Evolutionary conservation across 92 coral and sea anemone species (phyloP).

Genomic region (Actinernus sp.): DNA sequence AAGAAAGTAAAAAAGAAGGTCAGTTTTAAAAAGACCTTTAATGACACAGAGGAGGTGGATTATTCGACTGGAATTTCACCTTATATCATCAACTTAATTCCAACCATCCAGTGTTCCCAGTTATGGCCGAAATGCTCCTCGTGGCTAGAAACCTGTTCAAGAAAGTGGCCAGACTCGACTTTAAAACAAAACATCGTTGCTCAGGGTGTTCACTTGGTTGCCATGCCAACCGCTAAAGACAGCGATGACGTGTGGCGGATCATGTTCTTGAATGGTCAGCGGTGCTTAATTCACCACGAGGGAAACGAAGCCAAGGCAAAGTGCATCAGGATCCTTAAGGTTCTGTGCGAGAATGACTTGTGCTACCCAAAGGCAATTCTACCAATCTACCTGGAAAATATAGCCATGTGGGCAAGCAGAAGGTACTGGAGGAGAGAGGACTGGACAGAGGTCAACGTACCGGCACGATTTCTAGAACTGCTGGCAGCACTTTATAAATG

Average conservation of each 20-base stretch:
- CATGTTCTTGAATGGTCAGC: constrained; percentile 65
- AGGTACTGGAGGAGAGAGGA: constrained; percentile 53
- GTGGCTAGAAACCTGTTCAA: constrained; percentile 61
- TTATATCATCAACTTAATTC: constrained; percentile 66
- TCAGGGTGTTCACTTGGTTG: constrained; percentile 78
- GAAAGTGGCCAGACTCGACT: constrained; percentile 61
- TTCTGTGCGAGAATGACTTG: constrained; percentile 65
- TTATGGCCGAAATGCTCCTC: constrained; percentile 79
- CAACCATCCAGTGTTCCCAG: constrained; percentile 58
- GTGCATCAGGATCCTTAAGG: constrained; percentile 77
- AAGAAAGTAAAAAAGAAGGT: constrained; percentile 28
- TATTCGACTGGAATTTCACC: constrained; percentile 11
- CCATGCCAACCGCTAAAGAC: constrained; percentile 54
- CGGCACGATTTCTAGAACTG: constrained; percentile 72
- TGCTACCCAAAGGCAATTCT: constrained; percentile 73
- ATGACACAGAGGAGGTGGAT: background rate
- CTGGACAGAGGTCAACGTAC: constrained; percentile 62
- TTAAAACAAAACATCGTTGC: constrained; percentile 37
- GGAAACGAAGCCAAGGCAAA: constrained; percentile 49
- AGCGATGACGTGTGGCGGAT: constrained; percentile 64
- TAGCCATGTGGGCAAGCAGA: constrained; percentile 65
- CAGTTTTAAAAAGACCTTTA: constrained; percentile 33
- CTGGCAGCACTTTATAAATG: constrained; percentile 65
- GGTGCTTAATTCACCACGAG: constrained; percentile 47
- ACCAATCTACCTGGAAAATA: constrained; percentile 72